phyloP scores from a whole-genome alignment of 2,888 invertebrate genomes.

The Calameuta idolon region DNA sequence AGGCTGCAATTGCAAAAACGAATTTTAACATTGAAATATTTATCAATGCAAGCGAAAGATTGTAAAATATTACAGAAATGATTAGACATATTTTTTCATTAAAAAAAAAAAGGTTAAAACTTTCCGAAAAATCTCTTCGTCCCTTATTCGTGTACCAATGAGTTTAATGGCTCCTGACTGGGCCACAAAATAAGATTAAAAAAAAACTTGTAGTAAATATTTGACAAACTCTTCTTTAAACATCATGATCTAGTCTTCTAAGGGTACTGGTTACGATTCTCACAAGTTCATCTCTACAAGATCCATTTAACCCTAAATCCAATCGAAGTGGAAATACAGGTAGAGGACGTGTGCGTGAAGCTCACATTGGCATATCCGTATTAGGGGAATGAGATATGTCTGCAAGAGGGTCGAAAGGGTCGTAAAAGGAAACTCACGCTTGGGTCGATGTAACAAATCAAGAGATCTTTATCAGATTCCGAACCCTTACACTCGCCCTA shows the following conservation, averaged over 20 bases:
- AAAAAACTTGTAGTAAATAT: background rate
- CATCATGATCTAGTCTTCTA: background rate
- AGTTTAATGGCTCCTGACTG: background rate
- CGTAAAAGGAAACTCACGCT: background rate
- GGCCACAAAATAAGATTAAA: background rate
- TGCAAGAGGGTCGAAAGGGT: background rate
- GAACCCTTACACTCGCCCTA: background rate
- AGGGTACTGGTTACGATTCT: background rate
- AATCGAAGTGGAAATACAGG: background rate
- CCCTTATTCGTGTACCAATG: background rate
- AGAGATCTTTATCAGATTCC: constrained; percentile 4
- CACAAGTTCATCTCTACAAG: background rate
- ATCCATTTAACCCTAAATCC: background rate
- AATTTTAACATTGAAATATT: background rate
- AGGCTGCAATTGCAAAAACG: background rate
- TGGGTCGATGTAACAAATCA: background rate
- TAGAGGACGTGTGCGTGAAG: background rate
- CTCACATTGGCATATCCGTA: background rate
- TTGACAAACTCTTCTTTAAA: background rate
- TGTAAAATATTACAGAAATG: background rate
- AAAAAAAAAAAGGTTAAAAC: background rate
- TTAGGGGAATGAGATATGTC: background rate
- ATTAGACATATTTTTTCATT: background rate
- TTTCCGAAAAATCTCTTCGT: background rate
- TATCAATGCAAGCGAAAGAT: background rate